Conservation (phyloP, 2,113 vertebrate genomes). For the Megaceryle torquata region DNA sequence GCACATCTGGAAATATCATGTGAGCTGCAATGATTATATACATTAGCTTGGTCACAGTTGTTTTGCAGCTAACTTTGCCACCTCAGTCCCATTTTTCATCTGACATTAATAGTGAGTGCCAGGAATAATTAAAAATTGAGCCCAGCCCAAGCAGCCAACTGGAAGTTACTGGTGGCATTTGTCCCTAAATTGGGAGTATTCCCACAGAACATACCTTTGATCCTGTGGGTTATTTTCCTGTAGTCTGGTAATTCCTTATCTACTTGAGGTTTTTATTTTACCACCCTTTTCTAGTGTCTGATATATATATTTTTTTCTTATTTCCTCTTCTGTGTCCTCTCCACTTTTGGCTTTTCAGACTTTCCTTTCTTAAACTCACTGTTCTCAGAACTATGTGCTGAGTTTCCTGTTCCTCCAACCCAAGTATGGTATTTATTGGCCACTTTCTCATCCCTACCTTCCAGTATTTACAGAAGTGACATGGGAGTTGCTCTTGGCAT, state of each 20-base stretch:
- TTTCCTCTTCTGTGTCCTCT: not conserved
- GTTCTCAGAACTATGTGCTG: not conserved
- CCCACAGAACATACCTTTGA: not conserved
- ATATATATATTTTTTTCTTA: not conserved
- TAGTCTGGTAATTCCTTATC: not conserved
- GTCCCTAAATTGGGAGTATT: not conserved
- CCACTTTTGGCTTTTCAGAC: not conserved
- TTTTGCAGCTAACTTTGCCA: not conserved
- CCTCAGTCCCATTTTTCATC: not conserved
- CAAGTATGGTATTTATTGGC: not conserved
- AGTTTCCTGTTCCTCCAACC: not conserved
- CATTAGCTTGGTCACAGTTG: not conserved
- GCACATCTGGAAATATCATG: not conserved
- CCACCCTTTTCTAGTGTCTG: not conserved
- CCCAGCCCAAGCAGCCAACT: not conserved
- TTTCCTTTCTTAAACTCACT: not conserved
- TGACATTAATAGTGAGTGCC: not conserved
- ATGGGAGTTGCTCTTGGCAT: not conserved
- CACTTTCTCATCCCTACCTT: not conserved
- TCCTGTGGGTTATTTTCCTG: not conserved
- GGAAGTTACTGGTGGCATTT: not conserved
- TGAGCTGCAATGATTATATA: not conserved
- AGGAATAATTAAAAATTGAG: not conserved
- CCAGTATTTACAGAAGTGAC: not conserved
- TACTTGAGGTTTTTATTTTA: not conserved